These are phyloP conservation scores for Psix sp. DNA, from an alignment of 1,140 invertebrate species.

Conservation along the genomic window DNA sequence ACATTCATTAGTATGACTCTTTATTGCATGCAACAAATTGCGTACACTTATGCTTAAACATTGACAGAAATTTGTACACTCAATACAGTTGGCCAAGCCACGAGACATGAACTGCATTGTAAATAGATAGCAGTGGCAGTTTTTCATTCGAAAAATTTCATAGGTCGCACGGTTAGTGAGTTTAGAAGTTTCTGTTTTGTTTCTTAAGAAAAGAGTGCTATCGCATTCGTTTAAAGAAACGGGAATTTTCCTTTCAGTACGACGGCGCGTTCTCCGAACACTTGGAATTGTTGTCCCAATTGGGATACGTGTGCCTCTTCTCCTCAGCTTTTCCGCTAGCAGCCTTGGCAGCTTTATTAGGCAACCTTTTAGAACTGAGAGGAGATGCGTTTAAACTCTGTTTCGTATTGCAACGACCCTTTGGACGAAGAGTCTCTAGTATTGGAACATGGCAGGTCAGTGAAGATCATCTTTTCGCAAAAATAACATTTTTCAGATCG, in stretches of 20 bases:
- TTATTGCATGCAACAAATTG: no score
- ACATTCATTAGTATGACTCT: no score
- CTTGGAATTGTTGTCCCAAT: constrained; percentile 97
- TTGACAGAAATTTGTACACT: constrained; percentile 37
- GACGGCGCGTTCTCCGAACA: constrained; percentile 97
- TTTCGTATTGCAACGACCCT: constrained; percentile 94
- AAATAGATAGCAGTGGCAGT: no score
- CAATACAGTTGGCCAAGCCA: constrained; percentile 1
- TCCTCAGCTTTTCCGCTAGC: constrained; percentile 97
- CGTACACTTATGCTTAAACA: no score
- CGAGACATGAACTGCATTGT: no score
- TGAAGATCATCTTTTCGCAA: not conserved
- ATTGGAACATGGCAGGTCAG: constrained; percentile 97
- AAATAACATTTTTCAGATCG: not conserved
- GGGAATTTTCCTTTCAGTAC: constrained; percentile 79
- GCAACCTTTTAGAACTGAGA: constrained; percentile 95
- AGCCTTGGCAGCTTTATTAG: constrained; percentile 92
- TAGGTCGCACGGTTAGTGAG: constrained; percentile 20
- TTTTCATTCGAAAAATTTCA: no score
- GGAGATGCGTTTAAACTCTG: constrained; percentile 98
- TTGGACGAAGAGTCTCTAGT: constrained; percentile 91
- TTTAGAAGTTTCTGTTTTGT: constrained; percentile 40
- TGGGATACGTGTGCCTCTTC: constrained; percentile 97
- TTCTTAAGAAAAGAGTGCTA: not conserved
- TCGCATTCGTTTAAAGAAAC: constrained; percentile 25